Conservation (phyloP, 1,140 invertebrate species). For the Drosophila melanica region DNA sequence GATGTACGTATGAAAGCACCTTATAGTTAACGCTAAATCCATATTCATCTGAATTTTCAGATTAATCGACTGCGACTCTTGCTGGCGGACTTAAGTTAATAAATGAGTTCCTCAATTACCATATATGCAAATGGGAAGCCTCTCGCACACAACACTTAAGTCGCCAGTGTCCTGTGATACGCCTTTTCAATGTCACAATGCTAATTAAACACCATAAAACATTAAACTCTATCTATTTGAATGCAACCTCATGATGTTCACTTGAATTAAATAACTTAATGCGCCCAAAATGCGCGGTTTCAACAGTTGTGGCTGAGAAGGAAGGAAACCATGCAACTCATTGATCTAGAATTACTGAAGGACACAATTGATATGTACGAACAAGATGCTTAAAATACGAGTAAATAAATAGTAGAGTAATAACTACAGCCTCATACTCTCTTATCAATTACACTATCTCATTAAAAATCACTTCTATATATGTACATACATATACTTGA, state of each 20-base stretch:
- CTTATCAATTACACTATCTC: neutral
- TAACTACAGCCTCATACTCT: no score
- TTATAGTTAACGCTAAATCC: neutral
- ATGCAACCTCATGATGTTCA: no score
- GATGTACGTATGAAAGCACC: neutral
- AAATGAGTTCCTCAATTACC: slow-evolving; percentile 19
- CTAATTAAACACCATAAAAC: slow-evolving; percentile 5
- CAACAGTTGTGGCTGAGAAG: no score
- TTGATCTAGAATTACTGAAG: neutral
- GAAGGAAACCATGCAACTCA: neutral
- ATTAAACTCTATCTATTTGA: neutral
- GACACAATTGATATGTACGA: slow-evolving; percentile 16
- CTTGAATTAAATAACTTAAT: no score
- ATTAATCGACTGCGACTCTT: slow-evolving; percentile 1
- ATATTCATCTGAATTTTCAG: slow-evolving; percentile 17
- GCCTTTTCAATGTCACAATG: slow-evolving; percentile 32
- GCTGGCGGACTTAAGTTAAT: slow-evolving; percentile 15
- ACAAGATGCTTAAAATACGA: slow-evolving; percentile 11
- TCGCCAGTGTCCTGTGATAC: slow-evolving; percentile 40
- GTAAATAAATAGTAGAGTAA: slow-evolving; percentile 24
- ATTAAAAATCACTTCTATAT: no score
- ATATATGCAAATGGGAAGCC: slow-evolving; percentile 5
- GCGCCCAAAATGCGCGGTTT: no score
- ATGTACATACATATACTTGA: no score
- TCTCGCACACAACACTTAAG: slow-evolving; percentile 21